Conservation (phyloP, 2,888 invertebrate genomes). For the Gasteruption jaculator region DNA sequence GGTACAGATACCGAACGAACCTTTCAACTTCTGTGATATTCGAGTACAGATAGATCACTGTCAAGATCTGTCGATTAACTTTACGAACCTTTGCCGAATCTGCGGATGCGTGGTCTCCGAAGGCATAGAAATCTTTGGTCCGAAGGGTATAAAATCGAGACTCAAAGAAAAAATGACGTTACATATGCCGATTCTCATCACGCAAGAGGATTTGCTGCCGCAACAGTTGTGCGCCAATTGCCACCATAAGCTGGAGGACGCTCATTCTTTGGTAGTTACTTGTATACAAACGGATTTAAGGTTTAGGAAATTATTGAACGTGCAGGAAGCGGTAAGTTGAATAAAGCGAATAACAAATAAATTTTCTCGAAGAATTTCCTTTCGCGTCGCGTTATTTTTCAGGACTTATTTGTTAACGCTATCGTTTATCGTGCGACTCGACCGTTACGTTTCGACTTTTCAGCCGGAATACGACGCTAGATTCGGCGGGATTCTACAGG, state of each 20-base stretch:
- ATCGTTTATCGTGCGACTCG: too few species aligned
- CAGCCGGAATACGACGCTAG: constrained; percentile 30
- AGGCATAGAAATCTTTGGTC: constrained; percentile 33
- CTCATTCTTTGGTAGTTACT: constrained; percentile 29
- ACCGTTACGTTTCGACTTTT: constrained; percentile 18
- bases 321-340: constrained; percentile 28
- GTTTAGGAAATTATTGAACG: constrained; percentile 32
- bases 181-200: constrained; percentile 34
- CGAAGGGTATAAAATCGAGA: constrained; percentile 28
- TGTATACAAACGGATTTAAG: constrained; percentile 34
- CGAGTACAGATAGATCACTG: constrained; percentile 27
- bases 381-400: neutral
- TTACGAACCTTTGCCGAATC: constrained; percentile 34
- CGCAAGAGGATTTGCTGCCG: constrained; percentile 29
- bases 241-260: constrained; percentile 31
- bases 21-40: constrained; percentile 23
- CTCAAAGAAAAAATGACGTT: constrained; percentile 36
- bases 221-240: constrained; percentile 34
- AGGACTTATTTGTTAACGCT: too few species aligned
- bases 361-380: constrained; percentile 8
- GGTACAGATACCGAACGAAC: constrained; percentile 15
- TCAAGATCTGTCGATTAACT: constrained; percentile 23
- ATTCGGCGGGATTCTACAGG: constrained; percentile 25
- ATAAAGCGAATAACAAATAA: constrained; percentile 8
- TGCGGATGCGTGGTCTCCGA: constrained; percentile 30